Evolutionary conservation across 2,797 vertebrate species (phyloP).

Genomic region (Rachycentron canadum): DNA sequence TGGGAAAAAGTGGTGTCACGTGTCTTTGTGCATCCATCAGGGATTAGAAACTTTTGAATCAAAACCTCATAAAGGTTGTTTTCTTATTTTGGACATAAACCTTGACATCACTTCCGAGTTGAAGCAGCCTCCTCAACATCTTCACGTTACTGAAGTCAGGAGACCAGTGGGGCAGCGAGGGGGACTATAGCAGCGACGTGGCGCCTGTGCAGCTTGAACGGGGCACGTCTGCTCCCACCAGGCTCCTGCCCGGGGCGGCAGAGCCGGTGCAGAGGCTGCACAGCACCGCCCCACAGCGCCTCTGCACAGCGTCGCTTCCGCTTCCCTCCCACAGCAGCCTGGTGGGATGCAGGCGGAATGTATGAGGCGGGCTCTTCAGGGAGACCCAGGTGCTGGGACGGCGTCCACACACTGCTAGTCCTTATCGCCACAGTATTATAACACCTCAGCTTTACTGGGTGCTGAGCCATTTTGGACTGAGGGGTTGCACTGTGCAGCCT

Average conservation of each 20-base stretch:
- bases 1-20: background rate
- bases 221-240: background rate
- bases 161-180: background rate
- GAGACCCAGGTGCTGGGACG: slow-evolving; percentile 82
- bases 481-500: slow-evolving; percentile 33
- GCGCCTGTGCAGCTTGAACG: background rate
- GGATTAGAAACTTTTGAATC: background rate
- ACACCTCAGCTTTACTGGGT: slow-evolving; percentile 84
- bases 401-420: slow-evolving; percentile 64
- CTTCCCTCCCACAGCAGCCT: slow-evolving; percentile 56
- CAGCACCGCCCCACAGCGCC: slow-evolving; percentile 62
- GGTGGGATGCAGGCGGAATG: slow-evolving; percentile 83
- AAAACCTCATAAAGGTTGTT: background rate
- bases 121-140: background rate
- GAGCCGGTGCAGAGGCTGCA: slow-evolving; percentile 1
- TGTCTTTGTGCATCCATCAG: background rate
- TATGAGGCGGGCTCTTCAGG: slow-evolving; percentile 79
- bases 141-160: background rate
- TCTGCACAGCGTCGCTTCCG: slow-evolving; percentile 35
- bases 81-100: background rate
- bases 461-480: slow-evolving; percentile 58
- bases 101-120: background rate
- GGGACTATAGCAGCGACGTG: slow-evolving; percentile 34
- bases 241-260: background rate
- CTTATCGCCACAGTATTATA: slow-evolving; percentile 78